Conservation (phyloP, 1,140 invertebrate genomes). For the Forficula auricularia region DNA sequence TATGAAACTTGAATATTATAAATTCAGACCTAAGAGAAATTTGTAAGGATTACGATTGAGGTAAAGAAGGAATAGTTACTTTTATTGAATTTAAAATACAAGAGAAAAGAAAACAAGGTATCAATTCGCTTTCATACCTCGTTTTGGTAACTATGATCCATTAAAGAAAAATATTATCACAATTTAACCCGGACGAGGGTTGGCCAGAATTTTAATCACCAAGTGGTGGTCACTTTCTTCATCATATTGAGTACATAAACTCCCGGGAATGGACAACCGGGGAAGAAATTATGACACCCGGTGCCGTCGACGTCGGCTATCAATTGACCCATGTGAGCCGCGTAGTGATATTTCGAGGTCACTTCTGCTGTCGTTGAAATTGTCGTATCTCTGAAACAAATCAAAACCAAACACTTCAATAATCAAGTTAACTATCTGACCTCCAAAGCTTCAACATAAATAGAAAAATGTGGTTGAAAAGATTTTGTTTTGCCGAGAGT, state of each 20-base stretch:
- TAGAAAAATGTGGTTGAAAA: conserved; percentile 13
- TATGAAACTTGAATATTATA: too few species aligned
- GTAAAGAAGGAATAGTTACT: too few species aligned
- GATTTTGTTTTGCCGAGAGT: too few species aligned
- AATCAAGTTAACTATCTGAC: conserved; percentile 6
- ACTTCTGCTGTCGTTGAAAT: conserved; percentile 38
- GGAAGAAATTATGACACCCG: conserved; percentile 54
- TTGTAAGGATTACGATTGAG: too few species aligned
- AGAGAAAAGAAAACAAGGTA: too few species aligned
- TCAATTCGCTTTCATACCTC: too few species aligned
- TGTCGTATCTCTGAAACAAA: conserved; percentile 36
- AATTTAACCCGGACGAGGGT: not conserved
- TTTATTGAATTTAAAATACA: too few species aligned
- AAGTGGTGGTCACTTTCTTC: conserved; percentile 41
- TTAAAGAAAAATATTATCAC: too few species aligned
- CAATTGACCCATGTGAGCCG: conserved; percentile 64
- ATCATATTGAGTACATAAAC: conserved; percentile 45
- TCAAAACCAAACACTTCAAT: conserved; percentile 10
- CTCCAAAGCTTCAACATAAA: conserved; percentile 15
- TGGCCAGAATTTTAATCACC: conserved; percentile 17
- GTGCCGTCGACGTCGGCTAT: conserved; percentile 48
- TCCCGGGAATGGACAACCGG: conserved; percentile 44
- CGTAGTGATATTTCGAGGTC: conserved; percentile 59
- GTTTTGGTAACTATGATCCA: too few species aligned
- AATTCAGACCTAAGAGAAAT: too few species aligned